A percentile compares a stretch with the other conserved stretches of the same genome.
phyloP scores from a whole-genome alignment of 2,797 vertebrate species.

The Pseudomugil tenellus region DNA sequence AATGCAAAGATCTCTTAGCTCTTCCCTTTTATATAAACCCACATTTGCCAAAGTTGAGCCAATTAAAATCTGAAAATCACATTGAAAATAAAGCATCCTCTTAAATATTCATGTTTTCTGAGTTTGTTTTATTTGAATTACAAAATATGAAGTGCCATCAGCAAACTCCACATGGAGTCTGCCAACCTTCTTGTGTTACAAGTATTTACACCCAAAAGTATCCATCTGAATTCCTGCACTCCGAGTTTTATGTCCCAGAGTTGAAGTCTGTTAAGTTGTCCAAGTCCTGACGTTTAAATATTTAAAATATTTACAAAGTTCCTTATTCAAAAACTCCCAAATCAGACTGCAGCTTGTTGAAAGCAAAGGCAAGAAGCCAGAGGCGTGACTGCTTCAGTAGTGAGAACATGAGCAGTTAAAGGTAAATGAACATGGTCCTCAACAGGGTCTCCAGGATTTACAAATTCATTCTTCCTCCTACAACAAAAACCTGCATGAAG shows the following conservation, averaged over 20 bases:
- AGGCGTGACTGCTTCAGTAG: conserved; percentile 74
- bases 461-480: conserved; percentile 57
- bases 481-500: conserved; percentile 60
- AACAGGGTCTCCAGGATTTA: conserved; percentile 61
- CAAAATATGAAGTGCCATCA: conserved; percentile 89
- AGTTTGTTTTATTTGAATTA: conserved; percentile 87
- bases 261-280: conserved; percentile 69
- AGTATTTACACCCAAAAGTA: conserved; percentile 78
- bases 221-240: conserved; percentile 66
- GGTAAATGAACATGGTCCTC: conserved; percentile 72
- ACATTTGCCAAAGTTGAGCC: not conserved
- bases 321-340: conserved; percentile 88
- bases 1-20: not conserved
- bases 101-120: conserved; percentile 73
- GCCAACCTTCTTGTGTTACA: conserved; percentile 78
- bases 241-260: conserved; percentile 63
- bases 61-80: not conserved
- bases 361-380: conserved; percentile 64
- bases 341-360: conserved; percentile 68
- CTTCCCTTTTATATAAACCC: not conserved
- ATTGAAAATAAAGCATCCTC: conserved; percentile 55
- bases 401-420: conserved; percentile 76
- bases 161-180: conserved; percentile 72
- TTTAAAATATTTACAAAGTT: conserved; percentile 97
- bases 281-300: conserved; percentile 87